Conservation (phyloP, 2,113 vertebrate species). For the Artemisiospiza belli region DNA sequence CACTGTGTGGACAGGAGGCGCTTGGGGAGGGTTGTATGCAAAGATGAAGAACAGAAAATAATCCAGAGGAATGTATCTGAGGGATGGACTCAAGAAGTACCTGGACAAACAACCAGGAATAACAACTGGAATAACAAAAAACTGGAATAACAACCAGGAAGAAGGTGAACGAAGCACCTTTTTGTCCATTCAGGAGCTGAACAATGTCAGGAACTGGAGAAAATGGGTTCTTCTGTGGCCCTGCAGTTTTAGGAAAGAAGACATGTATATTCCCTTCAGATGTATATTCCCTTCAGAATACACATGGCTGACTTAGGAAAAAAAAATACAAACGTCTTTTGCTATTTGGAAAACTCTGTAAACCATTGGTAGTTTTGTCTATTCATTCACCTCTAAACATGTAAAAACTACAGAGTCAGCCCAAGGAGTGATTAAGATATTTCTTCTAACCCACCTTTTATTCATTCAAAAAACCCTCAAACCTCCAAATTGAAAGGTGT, state of each 20-base stretch:
- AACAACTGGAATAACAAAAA: not conserved
- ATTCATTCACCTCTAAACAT: not conserved
- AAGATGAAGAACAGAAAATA: not conserved
- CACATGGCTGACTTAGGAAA: not conserved
- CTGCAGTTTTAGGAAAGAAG: not conserved
- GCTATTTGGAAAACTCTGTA: not conserved
- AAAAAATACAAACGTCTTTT: not conserved
- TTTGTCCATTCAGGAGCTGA: not conserved
- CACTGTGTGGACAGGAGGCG: not conserved
- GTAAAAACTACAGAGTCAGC: not conserved
- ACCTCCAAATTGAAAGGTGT: not conserved
- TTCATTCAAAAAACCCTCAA: not conserved
- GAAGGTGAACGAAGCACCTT: not conserved
- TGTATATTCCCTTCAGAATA: not conserved
- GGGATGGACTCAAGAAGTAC: not conserved
- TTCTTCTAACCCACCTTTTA: not conserved
- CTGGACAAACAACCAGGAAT: not conserved
- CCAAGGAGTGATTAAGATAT: not conserved
- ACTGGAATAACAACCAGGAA: not conserved
- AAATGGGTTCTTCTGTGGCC: not conserved
- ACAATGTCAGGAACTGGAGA: not conserved
- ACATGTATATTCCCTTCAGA: not conserved
- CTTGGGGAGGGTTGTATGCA: not conserved
- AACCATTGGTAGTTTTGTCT: not conserved
- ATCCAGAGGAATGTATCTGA: rapidly evolving